phyloP scores from a whole-genome alignment of 1,140 invertebrate genomes.

The Arctopsyche grandis region DNA sequence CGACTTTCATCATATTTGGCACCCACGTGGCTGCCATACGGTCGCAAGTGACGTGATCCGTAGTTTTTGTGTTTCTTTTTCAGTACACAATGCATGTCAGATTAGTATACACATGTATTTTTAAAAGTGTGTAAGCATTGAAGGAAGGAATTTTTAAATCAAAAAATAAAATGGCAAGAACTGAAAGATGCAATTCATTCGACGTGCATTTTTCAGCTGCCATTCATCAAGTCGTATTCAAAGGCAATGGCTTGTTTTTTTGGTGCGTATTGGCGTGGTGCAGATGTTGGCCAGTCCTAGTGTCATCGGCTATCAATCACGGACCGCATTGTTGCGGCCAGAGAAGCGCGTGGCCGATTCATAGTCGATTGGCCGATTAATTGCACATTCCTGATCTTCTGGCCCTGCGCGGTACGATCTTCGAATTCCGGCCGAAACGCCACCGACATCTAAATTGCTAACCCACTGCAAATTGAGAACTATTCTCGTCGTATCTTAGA shows the following conservation, averaged over 20 bases:
- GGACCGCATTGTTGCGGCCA: conserved; percentile 3
- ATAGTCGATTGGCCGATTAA: conserved; percentile 29
- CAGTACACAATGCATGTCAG: neutral
- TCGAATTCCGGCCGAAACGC: neutral
- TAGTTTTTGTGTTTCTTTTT: neutral
- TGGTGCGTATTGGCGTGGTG: neutral
- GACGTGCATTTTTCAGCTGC: neutral
- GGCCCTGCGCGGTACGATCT: neutral
- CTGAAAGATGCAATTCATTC: too few relatives aligned
- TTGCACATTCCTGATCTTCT: conserved; percentile 7
- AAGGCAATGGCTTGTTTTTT: neutral
- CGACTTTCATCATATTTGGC: conserved; percentile 26
- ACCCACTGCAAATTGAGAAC: too few relatives aligned
- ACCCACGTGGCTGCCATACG: conserved; percentile 5
- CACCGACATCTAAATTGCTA: neutral
- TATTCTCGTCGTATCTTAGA: too few relatives aligned
- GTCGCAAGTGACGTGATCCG: conserved; percentile 1
- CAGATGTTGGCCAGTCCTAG: neutral
- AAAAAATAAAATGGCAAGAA: too few relatives aligned
- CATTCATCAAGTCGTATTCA: neutral
- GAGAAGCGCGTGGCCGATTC: neutral
- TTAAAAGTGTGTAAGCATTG: neutral
- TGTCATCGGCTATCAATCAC: conserved; percentile 13
- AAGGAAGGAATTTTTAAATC: too few relatives aligned
- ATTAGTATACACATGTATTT: neutral